Conservation (phyloP, 2,113 vertebrate species). For the Tinamus guttatus region DNA sequence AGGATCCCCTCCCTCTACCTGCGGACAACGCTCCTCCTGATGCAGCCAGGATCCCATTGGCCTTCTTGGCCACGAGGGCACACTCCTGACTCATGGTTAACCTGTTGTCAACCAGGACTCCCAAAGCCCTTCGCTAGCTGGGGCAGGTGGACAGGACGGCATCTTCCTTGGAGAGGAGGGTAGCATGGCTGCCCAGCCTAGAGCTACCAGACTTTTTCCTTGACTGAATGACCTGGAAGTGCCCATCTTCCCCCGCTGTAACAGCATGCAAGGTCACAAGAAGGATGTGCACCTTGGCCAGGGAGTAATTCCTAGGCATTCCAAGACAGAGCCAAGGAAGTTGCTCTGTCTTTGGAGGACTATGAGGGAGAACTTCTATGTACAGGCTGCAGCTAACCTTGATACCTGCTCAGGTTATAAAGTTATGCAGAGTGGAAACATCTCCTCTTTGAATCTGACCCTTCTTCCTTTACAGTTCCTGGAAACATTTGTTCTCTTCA, state of each 20-base stretch:
- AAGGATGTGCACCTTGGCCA: not conserved
- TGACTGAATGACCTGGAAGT: not conserved
- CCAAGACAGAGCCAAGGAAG: not conserved
- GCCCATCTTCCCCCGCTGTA: not conserved
- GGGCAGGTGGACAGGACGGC: not conserved
- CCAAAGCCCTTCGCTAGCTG: not conserved
- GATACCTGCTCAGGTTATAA: not conserved
- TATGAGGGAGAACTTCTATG: not conserved
- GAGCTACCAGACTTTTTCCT: not conserved
- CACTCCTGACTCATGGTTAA: too few species aligned
- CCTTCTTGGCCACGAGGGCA: too few species aligned
- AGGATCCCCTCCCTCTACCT: too few species aligned
- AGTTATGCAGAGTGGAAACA: not conserved
- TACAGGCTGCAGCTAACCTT: not conserved
- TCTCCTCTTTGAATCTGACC: not conserved
- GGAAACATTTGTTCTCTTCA: slow-evolving; percentile 11
- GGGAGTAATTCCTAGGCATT: not conserved
- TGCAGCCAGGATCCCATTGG: too few species aligned
- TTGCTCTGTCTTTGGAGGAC: not conserved
- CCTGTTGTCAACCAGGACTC: too few species aligned
- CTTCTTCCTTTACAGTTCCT: slow-evolving; percentile 3
- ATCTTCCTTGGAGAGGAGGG: not conserved
- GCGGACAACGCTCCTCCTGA: too few species aligned
- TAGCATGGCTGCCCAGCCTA: not conserved
- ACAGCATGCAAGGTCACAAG: not conserved